These are phyloP conservation scores for Ochropleura leucogaster DNA, from an alignment of 2,888 invertebrate species.

Conservation along the genomic window DNA sequence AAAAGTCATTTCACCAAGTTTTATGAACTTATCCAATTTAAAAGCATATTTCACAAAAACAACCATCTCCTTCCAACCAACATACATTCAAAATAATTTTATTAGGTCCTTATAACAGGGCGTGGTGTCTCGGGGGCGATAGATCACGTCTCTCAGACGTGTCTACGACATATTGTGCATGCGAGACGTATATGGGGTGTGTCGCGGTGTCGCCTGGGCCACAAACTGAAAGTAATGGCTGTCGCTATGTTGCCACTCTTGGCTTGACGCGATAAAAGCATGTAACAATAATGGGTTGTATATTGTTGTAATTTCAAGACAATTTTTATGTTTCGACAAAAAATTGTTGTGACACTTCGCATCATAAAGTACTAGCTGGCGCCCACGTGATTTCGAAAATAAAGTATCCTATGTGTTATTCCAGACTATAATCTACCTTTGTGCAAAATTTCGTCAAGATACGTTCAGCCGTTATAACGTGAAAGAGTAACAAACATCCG, in stretches of 20 bases:
- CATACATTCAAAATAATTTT: constrained; percentile 29
- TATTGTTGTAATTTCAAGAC: not conserved
- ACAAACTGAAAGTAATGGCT: constrained; percentile 49
- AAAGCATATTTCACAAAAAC: not conserved
- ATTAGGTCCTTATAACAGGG: constrained; percentile 13
- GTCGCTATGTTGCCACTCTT: constrained; percentile 18
- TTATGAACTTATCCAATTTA: not conserved
- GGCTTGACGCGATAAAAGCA: constrained; percentile 39
- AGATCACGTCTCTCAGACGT: constrained; percentile 40
- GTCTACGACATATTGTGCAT: constrained; percentile 43
- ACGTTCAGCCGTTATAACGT: no score
- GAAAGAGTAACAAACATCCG: no score
- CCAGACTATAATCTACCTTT: no score
- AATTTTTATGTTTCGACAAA: not conserved
- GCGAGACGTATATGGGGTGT: constrained; percentile 40
- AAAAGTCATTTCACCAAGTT: no score
- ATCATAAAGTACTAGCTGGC: no score
- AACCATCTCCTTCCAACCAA: not conserved
- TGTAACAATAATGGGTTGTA: constrained; percentile 13
- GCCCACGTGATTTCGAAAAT: no score
- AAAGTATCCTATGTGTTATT: no score
- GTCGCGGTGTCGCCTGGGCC: constrained; percentile 23
- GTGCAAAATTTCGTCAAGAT: no score
- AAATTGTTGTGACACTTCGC: not conserved
- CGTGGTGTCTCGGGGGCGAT: constrained; percentile 29